These are phyloP conservation scores for Delichon dasypus DNA, from an alignment of 2,797 vertebrate genomes.

Conservation along the genomic window DNA sequence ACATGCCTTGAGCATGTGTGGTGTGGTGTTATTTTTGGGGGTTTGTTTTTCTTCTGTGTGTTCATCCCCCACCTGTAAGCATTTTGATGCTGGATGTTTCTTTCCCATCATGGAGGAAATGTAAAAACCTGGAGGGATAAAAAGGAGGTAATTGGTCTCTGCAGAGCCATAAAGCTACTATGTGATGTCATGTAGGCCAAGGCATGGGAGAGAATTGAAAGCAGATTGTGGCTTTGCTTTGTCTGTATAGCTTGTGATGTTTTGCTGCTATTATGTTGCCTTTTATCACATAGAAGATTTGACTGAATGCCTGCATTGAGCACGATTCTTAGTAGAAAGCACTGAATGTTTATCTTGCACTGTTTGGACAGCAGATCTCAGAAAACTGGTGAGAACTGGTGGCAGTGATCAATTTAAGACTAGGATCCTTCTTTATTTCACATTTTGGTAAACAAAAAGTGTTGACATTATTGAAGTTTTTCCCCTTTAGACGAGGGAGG, in stretches of 20 bases:
- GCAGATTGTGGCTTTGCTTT: not conserved
- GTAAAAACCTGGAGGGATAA: not conserved
- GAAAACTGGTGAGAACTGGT: not conserved
- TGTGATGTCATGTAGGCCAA: not conserved
- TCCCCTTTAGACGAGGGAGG: not conserved
- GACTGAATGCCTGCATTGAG: not conserved
- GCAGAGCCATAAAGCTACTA: not conserved
- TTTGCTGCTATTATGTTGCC: not conserved
- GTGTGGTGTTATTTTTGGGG: accelerated
- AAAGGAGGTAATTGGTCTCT: not conserved
- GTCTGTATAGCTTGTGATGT: not conserved
- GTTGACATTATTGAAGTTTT: not conserved
- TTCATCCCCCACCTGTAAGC: accelerated
- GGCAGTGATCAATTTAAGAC: not conserved
- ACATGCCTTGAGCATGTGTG: not conserved
- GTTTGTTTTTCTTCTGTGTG: not conserved
- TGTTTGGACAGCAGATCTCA: not conserved
- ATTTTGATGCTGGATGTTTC: not conserved
- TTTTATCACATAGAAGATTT: not conserved
- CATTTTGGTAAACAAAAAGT: not conserved
- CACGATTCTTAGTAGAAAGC: not conserved
- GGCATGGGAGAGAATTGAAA: not conserved
- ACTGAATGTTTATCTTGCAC: not conserved
- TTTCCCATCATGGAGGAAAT: not conserved
- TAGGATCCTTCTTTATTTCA: not conserved